Conservation (phyloP, 1,140 invertebrate species). For the Hormaphis cornu region DNA sequence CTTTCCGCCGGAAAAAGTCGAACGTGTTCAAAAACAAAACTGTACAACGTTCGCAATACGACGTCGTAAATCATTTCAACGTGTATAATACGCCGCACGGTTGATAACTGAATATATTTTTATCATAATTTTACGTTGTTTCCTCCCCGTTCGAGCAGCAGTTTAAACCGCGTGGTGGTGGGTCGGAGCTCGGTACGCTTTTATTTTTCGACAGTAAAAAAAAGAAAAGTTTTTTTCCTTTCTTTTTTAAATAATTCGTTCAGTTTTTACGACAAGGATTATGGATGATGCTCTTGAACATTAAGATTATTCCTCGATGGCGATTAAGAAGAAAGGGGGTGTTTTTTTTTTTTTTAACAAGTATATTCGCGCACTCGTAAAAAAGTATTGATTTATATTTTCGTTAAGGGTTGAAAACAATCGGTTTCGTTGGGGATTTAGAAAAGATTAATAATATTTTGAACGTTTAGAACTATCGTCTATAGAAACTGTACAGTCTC, state of each 20-base stretch:
- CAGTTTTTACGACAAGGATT: constrained; percentile 20
- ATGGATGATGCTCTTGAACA: constrained; percentile 1
- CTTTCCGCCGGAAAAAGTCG: constrained; percentile 11
- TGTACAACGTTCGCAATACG: not conserved
- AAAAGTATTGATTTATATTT: not conserved
- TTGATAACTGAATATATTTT: constrained; percentile 25
- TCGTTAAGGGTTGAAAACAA: too few relatives aligned
- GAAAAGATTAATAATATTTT: too few relatives aligned
- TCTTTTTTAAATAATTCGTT: constrained; percentile 15
- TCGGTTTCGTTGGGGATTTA: too few relatives aligned
- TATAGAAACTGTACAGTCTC: too few relatives aligned
- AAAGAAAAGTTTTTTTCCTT: not conserved
- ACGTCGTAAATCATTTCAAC: constrained; percentile 16
- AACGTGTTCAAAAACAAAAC: not conserved
- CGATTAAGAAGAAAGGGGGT: not conserved
- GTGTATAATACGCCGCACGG: not conserved
- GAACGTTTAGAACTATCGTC: too few relatives aligned
- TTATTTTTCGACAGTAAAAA: constrained; percentile 5
- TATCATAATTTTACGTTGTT: constrained; percentile 14
- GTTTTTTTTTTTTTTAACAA: not conserved
- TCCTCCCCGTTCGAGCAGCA: not conserved
- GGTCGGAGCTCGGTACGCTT: not conserved
- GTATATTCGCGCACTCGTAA: not conserved
- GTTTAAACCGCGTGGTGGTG: not conserved
- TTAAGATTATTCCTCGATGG: not conserved